Base-by-base conservation (phyloP, 2,888 invertebrate species). In the Erebia palarica region DNA sequence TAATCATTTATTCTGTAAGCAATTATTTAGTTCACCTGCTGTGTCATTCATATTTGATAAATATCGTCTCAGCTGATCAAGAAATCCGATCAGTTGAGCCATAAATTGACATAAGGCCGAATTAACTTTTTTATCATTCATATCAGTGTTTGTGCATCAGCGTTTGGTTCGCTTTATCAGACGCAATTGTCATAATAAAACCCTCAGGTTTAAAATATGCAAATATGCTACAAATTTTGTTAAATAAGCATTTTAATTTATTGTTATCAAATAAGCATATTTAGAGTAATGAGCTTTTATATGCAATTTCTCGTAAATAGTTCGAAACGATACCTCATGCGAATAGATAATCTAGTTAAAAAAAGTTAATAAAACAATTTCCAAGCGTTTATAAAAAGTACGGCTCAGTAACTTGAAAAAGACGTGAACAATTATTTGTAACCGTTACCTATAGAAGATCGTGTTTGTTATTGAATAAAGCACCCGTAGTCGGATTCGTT, bases 41-140 rank as follows among this genome's bases (percentile, higher is more conserved):
- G 89, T 75, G 87, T 86, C 86, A 87, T 89, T 84, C 84, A 88
- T 89, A 87, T 90, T 87, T 81, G 89, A 90, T 91, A 86, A 84
- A 80, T 84, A 87, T 86, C 85, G 81, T 84, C 84, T 81, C 80
- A 76, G 74, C 78, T 73, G 78, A 84, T 84, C 85, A 81, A 77
- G 79, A 80, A 81, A 88, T 86, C 84, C 88, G 87, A 76, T 84
- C 90, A 75, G 86, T 84, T 90, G 82, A 89, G 88, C 88, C 79
- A 82, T 84, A 84, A 86, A 86, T 82, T 85, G 82, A 83, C 83
- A 82, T 82, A 81, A 75, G 81, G 82, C 82, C 78, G 18, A 66
- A 63, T 18, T 2, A 60, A 42, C 16, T 77, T 60, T 60, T 60
- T 42, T 16, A 16, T 44, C 11, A 3, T 10, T 16, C 14, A 14